Evolutionary conservation across 2,888 invertebrate species (phyloP).

Genomic region (Polydrusus cervinus): DNA sequence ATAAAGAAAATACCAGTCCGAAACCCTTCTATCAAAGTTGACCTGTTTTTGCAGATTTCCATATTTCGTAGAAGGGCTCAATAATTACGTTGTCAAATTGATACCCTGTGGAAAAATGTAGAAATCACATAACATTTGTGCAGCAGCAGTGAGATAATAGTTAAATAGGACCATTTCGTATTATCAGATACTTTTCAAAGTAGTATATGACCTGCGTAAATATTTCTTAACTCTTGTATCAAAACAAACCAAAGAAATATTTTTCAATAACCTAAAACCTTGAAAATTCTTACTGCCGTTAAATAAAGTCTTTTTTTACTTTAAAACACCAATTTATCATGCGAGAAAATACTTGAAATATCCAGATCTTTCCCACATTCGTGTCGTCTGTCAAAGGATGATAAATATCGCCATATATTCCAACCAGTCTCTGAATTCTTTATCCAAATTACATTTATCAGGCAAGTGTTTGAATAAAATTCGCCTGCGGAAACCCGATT

Average conservation of each 20-base stretch:
- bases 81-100: too few species aligned
- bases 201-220: too few species aligned
- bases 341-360: slow-evolving; percentile 41
- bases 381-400: slow-evolving; percentile 51
- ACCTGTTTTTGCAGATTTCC: too few species aligned
- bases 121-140: too few species aligned
- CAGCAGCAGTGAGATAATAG: too few species aligned
- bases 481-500: slow-evolving; percentile 46
- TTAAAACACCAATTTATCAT: slow-evolving; percentile 35
- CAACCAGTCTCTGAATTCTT: slow-evolving; percentile 46
- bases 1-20: too few species aligned
- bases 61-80: too few species aligned
- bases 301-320: slow-evolving; percentile 30
- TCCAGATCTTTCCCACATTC: slow-evolving; percentile 44
- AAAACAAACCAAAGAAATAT: background rate
- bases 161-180: too few species aligned
- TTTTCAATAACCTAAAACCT: background rate
- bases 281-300: slow-evolving; percentile 7
- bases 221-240: background rate
- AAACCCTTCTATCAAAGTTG: too few species aligned
- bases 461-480: slow-evolving; percentile 52
- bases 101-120: too few species aligned
- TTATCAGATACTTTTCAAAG: too few species aligned
- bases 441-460: slow-evolving; percentile 55
- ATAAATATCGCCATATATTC: slow-evolving; percentile 49